Base-by-base conservation (phyloP, 2,113 vertebrate genomes). In the Mormyrus lacerda region DNA sequence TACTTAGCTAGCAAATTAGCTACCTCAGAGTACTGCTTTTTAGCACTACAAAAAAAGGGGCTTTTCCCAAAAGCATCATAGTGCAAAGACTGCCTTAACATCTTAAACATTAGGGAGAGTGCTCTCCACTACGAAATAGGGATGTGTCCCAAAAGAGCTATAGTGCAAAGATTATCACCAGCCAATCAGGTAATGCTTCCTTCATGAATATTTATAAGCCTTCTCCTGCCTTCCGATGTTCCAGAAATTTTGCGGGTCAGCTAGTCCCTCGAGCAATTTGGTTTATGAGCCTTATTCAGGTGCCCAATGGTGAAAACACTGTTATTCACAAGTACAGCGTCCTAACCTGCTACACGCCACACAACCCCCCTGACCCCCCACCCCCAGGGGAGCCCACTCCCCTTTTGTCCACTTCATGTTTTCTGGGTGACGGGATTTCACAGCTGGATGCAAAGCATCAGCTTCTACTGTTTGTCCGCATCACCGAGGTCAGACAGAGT, bases 351-450 rank as follows among this genome's bases (percentile, higher is more conserved):
- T 27, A 69, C n/a, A n/a, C n/a, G n/a, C 3, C 9, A 69, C 61
- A 69, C n/a, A 31, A 9, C 61, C 27, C 65, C n/a, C 27, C 11
- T 3, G 3, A 0, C 9, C 10, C 10, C 2, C 61, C 27, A n/a
- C 31, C 31, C 31, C 69, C 13, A 0, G 69, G 69, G 35, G 31
- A 19, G 69, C 35, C 73, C 91, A 94, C 94, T 95, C 95, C 95
- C 95, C 96, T 95, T 94, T 94, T 91, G 91, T 93, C 89, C 91
- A 93, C 93, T 95, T 96, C 95, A 95, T 96, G 95, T 96, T 96
- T 94, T 96, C 95, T 93, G 91, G 91, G 35, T 79, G 73, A 17
- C 5, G 0, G 35, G 73, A 15, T 79, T 39, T 35, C 31, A 79
- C 15, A 39, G 31, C 35, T 31, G 27, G 0, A 15, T 27, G 9